These are phyloP conservation scores for Spicauda simplicius DNA, from an alignment of 2,888 invertebrate genomes.

Conservation along the genomic window DNA sequence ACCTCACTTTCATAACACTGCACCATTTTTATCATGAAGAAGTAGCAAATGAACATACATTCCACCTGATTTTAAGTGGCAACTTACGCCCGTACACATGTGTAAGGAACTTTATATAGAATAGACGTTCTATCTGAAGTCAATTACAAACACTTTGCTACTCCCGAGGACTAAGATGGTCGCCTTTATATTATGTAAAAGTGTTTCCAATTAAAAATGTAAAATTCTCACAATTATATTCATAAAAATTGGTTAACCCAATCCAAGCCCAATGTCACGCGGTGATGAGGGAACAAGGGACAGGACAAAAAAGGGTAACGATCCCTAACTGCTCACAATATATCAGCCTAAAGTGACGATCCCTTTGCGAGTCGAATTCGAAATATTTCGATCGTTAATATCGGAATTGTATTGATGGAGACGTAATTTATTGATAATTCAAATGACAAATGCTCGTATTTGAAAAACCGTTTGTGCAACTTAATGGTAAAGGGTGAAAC, in stretches of 20 bases:
- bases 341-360: slow-evolving; percentile 59
- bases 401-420: slow-evolving; percentile 43
- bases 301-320: slow-evolving; percentile 61
- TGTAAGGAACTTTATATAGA: too few relatives aligned
- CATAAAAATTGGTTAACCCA: neutral
- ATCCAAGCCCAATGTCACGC: slow-evolving; percentile 40
- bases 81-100: too few relatives aligned
- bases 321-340: slow-evolving; percentile 60
- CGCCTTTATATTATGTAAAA: too few relatives aligned
- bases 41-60: too few relatives aligned
- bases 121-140: too few relatives aligned
- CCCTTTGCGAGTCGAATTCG: slow-evolving; percentile 52
- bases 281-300: slow-evolving; percentile 63
- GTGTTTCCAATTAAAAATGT: too few relatives aligned
- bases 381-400: slow-evolving; percentile 53
- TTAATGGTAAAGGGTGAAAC: neutral
- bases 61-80: too few relatives aligned
- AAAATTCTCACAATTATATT: too few relatives aligned
- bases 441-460: slow-evolving; percentile 19
- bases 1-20: too few relatives aligned
- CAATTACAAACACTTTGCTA: too few relatives aligned
- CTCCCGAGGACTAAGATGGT: too few relatives aligned
- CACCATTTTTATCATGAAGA: too few relatives aligned
- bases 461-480: slow-evolving; percentile 6
- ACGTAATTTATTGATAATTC: slow-evolving; percentile 28